A percentile compares a stretch with the other conserved stretches of the same genome.
These are phyloP conservation scores for Helleia helle DNA, from an alignment of 2,888 invertebrate genomes.

Conservation along the genomic window DNA sequence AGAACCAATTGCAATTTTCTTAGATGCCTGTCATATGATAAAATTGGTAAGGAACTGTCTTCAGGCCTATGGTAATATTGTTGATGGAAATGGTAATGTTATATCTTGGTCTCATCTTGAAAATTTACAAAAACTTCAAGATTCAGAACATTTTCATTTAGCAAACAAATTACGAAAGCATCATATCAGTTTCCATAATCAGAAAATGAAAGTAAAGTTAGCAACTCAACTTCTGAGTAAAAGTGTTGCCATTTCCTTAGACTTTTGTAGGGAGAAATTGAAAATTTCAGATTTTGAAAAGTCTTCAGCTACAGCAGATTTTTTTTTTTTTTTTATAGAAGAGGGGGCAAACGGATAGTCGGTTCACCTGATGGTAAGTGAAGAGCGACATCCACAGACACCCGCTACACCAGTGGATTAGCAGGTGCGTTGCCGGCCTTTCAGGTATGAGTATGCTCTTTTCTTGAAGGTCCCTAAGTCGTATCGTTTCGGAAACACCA, in stretches of 20 bases:
- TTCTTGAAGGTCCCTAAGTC: too few species aligned
- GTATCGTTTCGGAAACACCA: too few species aligned
- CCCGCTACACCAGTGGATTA: too few species aligned
- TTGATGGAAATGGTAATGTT: not conserved
- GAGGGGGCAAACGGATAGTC: too few species aligned
- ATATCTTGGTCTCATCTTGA: not conserved
- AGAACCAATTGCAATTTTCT: not conserved
- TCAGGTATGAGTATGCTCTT: too few species aligned
- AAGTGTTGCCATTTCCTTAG: not conserved
- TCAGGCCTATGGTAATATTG: not conserved
- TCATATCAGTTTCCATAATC: not conserved
- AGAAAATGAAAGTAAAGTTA: not conserved
- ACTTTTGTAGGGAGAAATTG: too few species aligned
- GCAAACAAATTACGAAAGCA: not conserved
- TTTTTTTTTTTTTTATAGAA: too few species aligned
- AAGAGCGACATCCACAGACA: too few species aligned
- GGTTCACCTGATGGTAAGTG: too few species aligned
- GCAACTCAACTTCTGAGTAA: not conserved
- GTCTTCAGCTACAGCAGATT: not conserved
- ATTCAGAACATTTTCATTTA: not conserved
- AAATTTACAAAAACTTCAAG: not conserved
- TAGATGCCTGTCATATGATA: not conserved
- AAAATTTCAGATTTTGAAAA: too few species aligned
- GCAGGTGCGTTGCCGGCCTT: too few species aligned
- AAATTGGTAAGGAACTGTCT: not conserved